These are phyloP conservation scores for Acleris holmiana DNA, from an alignment of 2,888 invertebrate species.

Conservation along the genomic window DNA sequence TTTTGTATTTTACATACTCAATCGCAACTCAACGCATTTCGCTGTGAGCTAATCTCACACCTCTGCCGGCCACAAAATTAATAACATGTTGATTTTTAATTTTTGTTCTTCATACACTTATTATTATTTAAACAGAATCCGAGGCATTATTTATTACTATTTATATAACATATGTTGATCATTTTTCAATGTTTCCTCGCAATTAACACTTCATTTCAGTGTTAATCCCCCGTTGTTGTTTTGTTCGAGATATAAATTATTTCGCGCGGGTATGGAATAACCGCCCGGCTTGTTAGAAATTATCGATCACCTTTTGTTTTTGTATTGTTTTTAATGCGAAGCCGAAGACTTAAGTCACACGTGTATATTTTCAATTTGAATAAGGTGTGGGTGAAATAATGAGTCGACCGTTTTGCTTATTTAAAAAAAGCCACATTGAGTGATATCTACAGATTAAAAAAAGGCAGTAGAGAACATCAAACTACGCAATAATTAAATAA, in stretches of 20 bases:
- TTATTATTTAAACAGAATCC: slow-evolving; percentile 84
- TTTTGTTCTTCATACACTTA: slow-evolving; percentile 80
- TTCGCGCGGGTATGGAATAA: slow-evolving; percentile 12
- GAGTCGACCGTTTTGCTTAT: too few species aligned
- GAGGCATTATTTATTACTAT: slow-evolving; percentile 82
- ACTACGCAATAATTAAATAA: too few species aligned
- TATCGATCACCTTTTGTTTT: slow-evolving; percentile 15
- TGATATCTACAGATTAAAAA: too few species aligned
- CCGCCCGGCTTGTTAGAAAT: slow-evolving; percentile 18
- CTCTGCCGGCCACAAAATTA: slow-evolving; percentile 78
- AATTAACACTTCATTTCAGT: slow-evolving; percentile 83
- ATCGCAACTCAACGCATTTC: slow-evolving; percentile 51
- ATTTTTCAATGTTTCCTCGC: slow-evolving; percentile 83
- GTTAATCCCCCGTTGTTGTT: slow-evolving; percentile 74
- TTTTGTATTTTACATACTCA: not conserved
- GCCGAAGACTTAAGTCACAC: not conserved
- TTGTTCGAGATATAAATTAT: slow-evolving; percentile 29
- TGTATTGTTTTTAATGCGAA: slow-evolving; percentile 1
- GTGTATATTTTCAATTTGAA: not conserved
- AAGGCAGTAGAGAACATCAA: too few species aligned
- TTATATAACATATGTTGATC: slow-evolving; percentile 84
- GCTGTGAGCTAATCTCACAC: slow-evolving; percentile 76
- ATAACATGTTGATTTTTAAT: slow-evolving; percentile 83
- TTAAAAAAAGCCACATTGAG: too few species aligned
- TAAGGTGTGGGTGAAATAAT: too few species aligned